phyloP scores from a whole-genome alignment of 2,888 invertebrate species.

The Criorhina ranunculi region DNA sequence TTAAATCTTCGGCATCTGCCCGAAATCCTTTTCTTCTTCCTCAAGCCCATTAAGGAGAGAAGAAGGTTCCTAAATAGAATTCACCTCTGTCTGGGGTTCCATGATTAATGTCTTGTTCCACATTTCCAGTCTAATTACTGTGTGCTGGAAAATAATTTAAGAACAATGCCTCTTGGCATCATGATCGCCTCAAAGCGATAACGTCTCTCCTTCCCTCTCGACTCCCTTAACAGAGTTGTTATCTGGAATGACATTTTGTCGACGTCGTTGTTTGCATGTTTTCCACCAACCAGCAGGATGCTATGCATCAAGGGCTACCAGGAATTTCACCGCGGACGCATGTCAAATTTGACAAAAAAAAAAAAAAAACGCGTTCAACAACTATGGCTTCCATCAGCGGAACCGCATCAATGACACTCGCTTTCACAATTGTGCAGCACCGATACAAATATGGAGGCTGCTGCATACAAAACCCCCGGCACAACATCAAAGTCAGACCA shows the following conservation, averaged over 20 bases:
- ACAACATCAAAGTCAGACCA: constrained; percentile 74
- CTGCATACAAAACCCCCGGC: constrained; percentile 71
- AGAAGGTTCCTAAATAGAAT: constrained; percentile 15
- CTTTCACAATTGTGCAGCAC: constrained; percentile 51
- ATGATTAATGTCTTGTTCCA: constrained; percentile 76
- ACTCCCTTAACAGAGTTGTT: constrained; percentile 69
- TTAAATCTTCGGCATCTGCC: constrained; percentile 64
- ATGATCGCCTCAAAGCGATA: constrained; percentile 69
- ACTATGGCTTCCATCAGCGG: constrained; percentile 74
- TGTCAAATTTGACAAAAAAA: constrained; percentile 70
- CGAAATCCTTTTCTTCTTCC: constrained; percentile 34
- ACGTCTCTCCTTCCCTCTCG: constrained; percentile 26
- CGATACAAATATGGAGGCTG: constrained; percentile 67
- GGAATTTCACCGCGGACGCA: constrained; percentile 72
- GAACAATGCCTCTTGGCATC: constrained; percentile 69
- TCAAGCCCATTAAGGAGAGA: constrained; percentile 21
- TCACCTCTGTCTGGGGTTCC: constrained; percentile 22
- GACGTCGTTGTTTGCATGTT: constrained; percentile 73
- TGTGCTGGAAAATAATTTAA: constrained; percentile 71
- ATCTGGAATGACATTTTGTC: constrained; percentile 74
- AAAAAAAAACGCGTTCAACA: constrained; percentile 12
- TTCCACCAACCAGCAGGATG: constrained; percentile 73
- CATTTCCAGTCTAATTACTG: constrained; percentile 77
- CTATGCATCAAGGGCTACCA: constrained; percentile 74
- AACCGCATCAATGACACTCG: constrained; percentile 70